Percentiles rank a stretch among this genome's conserved stretches.
These are phyloP conservation scores for Aphelenchoides besseyi DNA, from an alignment of 1,140 invertebrate genomes.

Conservation along the genomic window DNA sequence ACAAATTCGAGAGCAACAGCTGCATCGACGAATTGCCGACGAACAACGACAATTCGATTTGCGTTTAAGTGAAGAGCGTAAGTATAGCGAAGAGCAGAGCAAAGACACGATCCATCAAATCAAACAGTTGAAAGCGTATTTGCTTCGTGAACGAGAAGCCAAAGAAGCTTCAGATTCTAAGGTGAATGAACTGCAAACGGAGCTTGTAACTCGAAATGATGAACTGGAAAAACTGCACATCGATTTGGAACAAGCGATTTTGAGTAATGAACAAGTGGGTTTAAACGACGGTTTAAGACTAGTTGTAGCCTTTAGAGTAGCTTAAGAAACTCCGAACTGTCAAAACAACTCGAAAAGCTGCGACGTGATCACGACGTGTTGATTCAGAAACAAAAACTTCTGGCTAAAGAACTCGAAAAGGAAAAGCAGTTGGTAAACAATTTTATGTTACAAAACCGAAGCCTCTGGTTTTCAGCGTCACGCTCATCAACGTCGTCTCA, in stretches of 20 bases:
- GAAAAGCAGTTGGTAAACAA: conserved; percentile 10
- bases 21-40: neutral
- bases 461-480: conserved; percentile 2
- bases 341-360: neutral
- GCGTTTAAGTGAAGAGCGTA: conserved; percentile 8
- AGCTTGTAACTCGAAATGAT: conserved; percentile 9
- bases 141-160: conserved; percentile 24
- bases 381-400: conserved; percentile 7
- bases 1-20: neutral
- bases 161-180: conserved; percentile 19
- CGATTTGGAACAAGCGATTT: neutral
- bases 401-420: conserved; percentile 6
- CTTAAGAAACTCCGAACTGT: neutral
- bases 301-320: neutral
- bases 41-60: neutral
- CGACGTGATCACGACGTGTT: conserved; percentile 9
- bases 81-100: conserved; percentile 14
- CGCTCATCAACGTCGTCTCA: conserved; percentile 21
- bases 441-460: conserved; percentile 15
- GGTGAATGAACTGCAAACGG: conserved; percentile 7
- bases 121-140: conserved; percentile 17
- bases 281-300: neutral
- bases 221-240: conserved; percentile 18
- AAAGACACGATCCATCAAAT: conserved; percentile 22
- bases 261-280: neutral